Evolutionary conservation across 2,797 vertebrate species (phyloP), one percentile per base, ranked within the genome.

Genomic region (Ptychadena robeensis): DNA sequence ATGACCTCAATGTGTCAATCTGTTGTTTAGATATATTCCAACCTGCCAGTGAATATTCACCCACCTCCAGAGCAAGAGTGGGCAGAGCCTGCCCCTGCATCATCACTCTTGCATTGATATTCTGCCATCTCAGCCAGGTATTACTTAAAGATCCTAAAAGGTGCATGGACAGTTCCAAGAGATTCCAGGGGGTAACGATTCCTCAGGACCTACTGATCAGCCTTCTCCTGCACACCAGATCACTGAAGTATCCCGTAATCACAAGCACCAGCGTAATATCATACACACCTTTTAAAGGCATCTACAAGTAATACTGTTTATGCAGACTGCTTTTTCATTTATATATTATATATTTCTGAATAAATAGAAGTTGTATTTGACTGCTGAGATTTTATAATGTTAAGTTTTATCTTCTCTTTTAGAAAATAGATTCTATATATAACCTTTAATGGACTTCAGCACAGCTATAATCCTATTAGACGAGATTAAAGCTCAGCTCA

Each of bases 101-200:
- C 85, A 83, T 82, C 88, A 86, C 82, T 38, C 86, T 86, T 27
- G 88, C 88, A 85, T 88, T 91, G 86, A 90, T 91, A 86, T 89
- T 90, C 85, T 92, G 90, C 91, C 88, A 92, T 90, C 27, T 31
- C 65, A 89, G 81, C 92, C 93, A 93, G 82, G 86, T 91, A 79
- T 85, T 73, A 74, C 91, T 93, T 79, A 94, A 91, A 83, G 86
- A 88, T 80, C 91, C 90, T 71, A 90, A 90, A 67, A 88, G 73
- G 82, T 90, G 89, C 92, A 95, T 92, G 68, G 64, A 63, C 73
- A 18, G 44, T 38, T 61, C 83, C 37, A 38, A 76, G 22, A 6
- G 27, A 0, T 9, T 70, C 27, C 59, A 68, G 82, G 15, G 67
- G 25, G 70, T 70, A 85, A 69, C 72, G 53, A 86, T 15, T 73